phyloP scores from a whole-genome alignment of 2,797 vertebrate genomes.

The Enteromius anoplus region DNA sequence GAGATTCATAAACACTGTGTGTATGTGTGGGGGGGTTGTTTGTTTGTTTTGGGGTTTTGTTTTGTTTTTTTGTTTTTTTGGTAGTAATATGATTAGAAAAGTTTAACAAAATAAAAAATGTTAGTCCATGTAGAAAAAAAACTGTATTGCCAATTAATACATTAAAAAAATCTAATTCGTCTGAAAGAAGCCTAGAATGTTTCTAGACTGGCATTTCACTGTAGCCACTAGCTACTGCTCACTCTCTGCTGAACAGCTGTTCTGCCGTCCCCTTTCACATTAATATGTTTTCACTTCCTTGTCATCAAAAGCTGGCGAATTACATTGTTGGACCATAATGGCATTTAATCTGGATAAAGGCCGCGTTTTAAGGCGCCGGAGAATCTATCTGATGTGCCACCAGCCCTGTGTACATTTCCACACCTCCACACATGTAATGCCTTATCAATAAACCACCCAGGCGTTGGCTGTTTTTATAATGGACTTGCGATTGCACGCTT shows the following conservation, averaged over 20 bases:
- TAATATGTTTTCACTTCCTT: slow-evolving; percentile 60
- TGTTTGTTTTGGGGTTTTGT: too few species aligned
- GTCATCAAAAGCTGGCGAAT: slow-evolving; percentile 66
- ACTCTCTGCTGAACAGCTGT: slow-evolving; percentile 39
- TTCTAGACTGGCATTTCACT: slow-evolving; percentile 27
- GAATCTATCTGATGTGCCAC: slow-evolving; percentile 73
- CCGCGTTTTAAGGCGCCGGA: slow-evolving; percentile 52
- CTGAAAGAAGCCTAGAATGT: too few species aligned
- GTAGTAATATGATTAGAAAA: neutral
- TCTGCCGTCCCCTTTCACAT: slow-evolving; percentile 47
- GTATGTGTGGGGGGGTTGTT: too few species aligned
- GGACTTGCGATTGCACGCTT: slow-evolving; percentile 76
- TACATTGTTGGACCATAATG: slow-evolving; percentile 70
- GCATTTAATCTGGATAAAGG: slow-evolving; percentile 73
- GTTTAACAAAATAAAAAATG: neutral
- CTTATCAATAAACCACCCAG: slow-evolving; percentile 83
- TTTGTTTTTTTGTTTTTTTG: neutral
- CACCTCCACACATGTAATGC: slow-evolving; percentile 77
- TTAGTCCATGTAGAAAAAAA: too few species aligned
- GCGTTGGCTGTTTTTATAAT: slow-evolving; percentile 83
- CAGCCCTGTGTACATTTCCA: slow-evolving; percentile 67
- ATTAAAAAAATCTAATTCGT: too few species aligned
- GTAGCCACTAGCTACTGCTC: slow-evolving; percentile 10
- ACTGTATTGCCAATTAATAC: neutral
- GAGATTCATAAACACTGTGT: neutral